Percentiles rank a stretch among this genome's conserved stretches.
phyloP scores from a whole-genome alignment of 2,888 invertebrate genomes.

The Tetanocera ferruginea region DNA sequence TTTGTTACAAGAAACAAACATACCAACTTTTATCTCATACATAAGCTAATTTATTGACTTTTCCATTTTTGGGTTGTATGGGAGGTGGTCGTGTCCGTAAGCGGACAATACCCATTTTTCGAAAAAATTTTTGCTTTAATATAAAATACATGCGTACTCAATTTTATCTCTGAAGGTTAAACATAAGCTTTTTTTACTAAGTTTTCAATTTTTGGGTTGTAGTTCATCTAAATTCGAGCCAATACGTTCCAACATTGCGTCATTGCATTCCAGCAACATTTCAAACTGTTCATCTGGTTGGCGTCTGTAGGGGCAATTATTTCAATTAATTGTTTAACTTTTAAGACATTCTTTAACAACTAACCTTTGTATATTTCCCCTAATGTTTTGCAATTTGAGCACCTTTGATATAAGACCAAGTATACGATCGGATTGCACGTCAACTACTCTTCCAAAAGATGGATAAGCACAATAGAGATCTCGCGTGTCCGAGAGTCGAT shows the following conservation, averaged over 20 bases:
- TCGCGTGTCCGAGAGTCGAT: too few relatives aligned
- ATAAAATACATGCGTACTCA: too few relatives aligned
- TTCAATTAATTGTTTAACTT: not conserved
- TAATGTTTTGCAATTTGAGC: conserved; percentile 73
- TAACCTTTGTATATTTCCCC: conserved; percentile 72
- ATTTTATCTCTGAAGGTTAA: too few relatives aligned
- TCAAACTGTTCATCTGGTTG: conserved; percentile 80
- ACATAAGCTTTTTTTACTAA: too few relatives aligned
- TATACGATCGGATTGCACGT: conserved; percentile 76
- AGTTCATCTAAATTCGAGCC: conserved; percentile 80
- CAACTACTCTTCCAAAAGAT: conserved; percentile 78
- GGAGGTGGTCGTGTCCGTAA: too few relatives aligned
- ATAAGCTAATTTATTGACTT: too few relatives aligned
- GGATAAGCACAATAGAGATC: conserved; percentile 83
- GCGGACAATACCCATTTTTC: too few relatives aligned
- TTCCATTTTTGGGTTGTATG: too few relatives aligned
- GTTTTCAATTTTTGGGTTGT: too few relatives aligned
- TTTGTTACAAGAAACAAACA: too few relatives aligned
- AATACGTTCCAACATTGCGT: conserved; percentile 84
- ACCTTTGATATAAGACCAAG: conserved; percentile 74
- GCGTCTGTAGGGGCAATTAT: conserved; percentile 58
- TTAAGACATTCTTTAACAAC: not conserved
- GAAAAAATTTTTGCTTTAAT: too few relatives aligned
- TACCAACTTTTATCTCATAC: too few relatives aligned
- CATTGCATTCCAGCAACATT: conserved; percentile 85